These are phyloP conservation scores for Scalopus aquaticus DNA, from an alignment of 2,113 vertebrate genomes.

Conservation along the genomic window DNA sequence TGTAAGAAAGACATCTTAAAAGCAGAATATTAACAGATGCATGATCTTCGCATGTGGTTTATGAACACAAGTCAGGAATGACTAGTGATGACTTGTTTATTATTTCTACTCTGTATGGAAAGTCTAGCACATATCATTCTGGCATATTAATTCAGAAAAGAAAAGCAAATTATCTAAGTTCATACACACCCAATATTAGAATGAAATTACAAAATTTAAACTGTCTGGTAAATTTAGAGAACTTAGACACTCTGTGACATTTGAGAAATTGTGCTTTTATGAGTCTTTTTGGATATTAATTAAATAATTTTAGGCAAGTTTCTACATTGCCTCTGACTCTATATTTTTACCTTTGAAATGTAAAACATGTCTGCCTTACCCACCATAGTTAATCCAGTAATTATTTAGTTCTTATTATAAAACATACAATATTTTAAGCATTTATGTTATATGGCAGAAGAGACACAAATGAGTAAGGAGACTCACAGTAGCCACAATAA, in stretches of 20 bases:
- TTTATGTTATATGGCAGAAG: not conserved
- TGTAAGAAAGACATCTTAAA: slow-evolving; percentile 48
- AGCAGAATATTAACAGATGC: slow-evolving; percentile 57
- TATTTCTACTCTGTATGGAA: slow-evolving; percentile 72
- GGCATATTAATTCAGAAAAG: not conserved
- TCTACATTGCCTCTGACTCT: not conserved
- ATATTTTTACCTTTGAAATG: not conserved
- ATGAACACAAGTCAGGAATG: slow-evolving; percentile 53
- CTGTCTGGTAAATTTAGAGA: not conserved
- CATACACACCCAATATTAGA: not conserved
- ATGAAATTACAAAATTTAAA: not conserved
- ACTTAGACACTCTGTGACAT: not conserved
- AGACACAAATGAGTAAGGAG: not conserved
- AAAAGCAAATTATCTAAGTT: not conserved
- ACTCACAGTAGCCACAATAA: not conserved
- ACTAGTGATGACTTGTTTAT: slow-evolving; percentile 68
- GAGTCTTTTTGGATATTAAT: not conserved
- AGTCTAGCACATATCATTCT: not conserved
- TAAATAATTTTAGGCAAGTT: not conserved
- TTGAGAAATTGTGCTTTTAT: not conserved
- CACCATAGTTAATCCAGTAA: not conserved
- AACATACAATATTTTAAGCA: not conserved
- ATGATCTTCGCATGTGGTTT: slow-evolving; percentile 60
- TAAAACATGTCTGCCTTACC: not conserved
- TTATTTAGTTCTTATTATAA: slow-evolving; percentile 16